Evolutionary conservation across 1,140 invertebrate species (phyloP), one percentile per base, ranked within the genome.

Genomic region (Dufourea novaeangliae): DNA sequence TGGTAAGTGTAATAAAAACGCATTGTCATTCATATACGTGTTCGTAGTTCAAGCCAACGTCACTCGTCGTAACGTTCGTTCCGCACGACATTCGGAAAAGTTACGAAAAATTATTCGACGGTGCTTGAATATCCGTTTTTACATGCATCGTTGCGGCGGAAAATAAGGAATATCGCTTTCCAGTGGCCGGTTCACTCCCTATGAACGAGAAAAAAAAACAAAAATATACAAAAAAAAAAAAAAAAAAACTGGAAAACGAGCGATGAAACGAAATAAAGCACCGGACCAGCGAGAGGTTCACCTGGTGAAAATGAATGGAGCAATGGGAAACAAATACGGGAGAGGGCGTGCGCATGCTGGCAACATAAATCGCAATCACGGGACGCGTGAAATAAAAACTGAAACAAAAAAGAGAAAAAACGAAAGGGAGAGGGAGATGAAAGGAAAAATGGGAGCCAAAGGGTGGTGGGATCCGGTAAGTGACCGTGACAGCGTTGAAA

Each of bases 311-410:
- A 75, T 37, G 64, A 75, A 75, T 37, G 73, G 41, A 14, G 64
- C 64, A 61, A 61, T 61, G 73, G 68, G 73, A 50, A 68, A 75
- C 52, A 69, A 75, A 75, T 32, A 50, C 46, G 2, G 46, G 29
- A 4, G n/a, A 25, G 56, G 73, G 73, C 22, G 64, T 59, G 54
- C 37, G 25, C 73, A 56, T 34, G 39, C 29, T 25, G 63, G 10
- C 12, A 41, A 59, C 54, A 69, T 76, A 76, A 76, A 76, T 76
- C 73, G 54, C 41, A 76, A 76, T 76, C 73, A 76, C 22, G 17
- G 50, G 22, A 14, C 29, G 14, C 7, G 22, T 4, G 22, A 69
- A 69, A 59, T 69, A 72, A 72, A 70, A 39, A 57, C 12, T n/a
- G 32, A 32, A 25, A 39, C n/a, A 14, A 52, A 34, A n/a, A 29